A percentile compares a stretch with the other conserved stretches of the same genome.
Evolutionary conservation across 2,888 invertebrate genomes (phyloP).

Genomic region (Lacanobia oleracea): DNA sequence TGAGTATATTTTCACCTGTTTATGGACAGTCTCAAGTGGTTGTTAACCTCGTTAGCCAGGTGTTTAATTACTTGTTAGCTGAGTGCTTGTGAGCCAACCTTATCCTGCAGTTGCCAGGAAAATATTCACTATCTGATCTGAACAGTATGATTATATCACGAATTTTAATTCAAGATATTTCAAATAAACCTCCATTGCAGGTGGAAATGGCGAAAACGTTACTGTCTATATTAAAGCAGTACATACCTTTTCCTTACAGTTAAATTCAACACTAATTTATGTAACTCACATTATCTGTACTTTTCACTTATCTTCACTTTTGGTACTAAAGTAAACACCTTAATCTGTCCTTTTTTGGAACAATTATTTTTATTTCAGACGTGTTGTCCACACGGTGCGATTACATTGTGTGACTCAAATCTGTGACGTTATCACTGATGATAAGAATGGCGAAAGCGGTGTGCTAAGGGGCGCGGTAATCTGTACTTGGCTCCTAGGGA

Average conservation of each 20-base stretch:
- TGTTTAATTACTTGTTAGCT: slow-evolving; percentile 25
- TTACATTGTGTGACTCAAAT: slow-evolving; percentile 84
- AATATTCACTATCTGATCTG: slow-evolving; percentile 12
- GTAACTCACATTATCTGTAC: slow-evolving; percentile 62
- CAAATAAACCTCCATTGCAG: not conserved
- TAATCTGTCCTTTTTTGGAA: slow-evolving; percentile 34
- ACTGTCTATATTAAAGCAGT: slow-evolving; percentile 2
- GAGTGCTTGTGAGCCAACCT: slow-evolving; percentile 14
- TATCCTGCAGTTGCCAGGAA: slow-evolving; percentile 1
- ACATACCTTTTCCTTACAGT: slow-evolving; percentile 48
- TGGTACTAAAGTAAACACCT: slow-evolving; percentile 35
- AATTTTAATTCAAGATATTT: not conserved
- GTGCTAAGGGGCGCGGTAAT: slow-evolving; percentile 62
- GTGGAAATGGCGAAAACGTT: not conserved
- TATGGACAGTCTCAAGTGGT: slow-evolving; percentile 44
- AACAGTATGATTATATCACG: not conserved
- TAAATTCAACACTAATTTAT: slow-evolving; percentile 47
- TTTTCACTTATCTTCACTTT: slow-evolving; percentile 57
- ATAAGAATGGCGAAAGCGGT: slow-evolving; percentile 78
- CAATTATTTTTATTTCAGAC: slow-evolving; percentile 66
- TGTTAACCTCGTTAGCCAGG: slow-evolving; percentile 41
- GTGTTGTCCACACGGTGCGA: slow-evolving; percentile 73
- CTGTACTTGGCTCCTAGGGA: slow-evolving; percentile 45
- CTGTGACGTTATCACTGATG: slow-evolving; percentile 84
- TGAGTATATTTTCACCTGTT: slow-evolving; percentile 5